Evolutionary conservation across 2,113 vertebrate genomes (phyloP).

Genomic region (Stegostoma tigrinum): DNA sequence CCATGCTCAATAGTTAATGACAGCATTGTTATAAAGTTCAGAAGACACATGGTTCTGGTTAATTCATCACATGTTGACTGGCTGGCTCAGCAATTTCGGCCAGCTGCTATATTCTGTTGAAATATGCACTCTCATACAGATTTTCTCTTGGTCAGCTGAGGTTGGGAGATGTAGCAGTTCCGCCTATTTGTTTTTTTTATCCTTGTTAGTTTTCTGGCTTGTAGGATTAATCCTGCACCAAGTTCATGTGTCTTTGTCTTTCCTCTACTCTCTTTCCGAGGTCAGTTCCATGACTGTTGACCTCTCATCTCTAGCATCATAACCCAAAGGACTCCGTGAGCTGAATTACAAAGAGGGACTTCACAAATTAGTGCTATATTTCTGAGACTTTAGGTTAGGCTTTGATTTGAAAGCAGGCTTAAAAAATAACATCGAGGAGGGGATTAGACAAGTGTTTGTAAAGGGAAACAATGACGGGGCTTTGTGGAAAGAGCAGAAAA

Average conservation of each 20-base stretch:
- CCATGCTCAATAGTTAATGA: not conserved
- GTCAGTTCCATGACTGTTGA: not conserved
- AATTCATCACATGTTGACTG: conserved; percentile 13
- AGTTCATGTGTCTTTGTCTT: no score
- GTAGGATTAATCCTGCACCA: no score
- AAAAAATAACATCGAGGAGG: not conserved
- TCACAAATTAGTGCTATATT: not conserved
- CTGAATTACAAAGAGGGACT: not conserved
- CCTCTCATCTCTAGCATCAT: not conserved
- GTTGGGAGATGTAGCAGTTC: not conserved
- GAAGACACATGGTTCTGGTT: conserved; percentile 8
- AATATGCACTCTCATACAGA: conserved; percentile 20
- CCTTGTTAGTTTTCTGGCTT: not conserved
- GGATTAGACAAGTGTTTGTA: not conserved
- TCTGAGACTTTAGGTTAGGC: not conserved
- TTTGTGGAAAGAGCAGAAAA: not conserved
- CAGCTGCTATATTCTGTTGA: conserved; percentile 23
- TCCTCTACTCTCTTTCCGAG: not conserved
- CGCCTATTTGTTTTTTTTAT: not conserved
- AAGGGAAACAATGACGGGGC: not conserved
- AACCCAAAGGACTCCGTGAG: not conserved
- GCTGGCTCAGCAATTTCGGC: not conserved
- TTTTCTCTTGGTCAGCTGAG: not conserved
- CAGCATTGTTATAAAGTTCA: not conserved
- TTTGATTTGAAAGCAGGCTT: not conserved